Base-by-base conservation (phyloP, 2,888 invertebrate genomes). In the Polietes domitor region DNA sequence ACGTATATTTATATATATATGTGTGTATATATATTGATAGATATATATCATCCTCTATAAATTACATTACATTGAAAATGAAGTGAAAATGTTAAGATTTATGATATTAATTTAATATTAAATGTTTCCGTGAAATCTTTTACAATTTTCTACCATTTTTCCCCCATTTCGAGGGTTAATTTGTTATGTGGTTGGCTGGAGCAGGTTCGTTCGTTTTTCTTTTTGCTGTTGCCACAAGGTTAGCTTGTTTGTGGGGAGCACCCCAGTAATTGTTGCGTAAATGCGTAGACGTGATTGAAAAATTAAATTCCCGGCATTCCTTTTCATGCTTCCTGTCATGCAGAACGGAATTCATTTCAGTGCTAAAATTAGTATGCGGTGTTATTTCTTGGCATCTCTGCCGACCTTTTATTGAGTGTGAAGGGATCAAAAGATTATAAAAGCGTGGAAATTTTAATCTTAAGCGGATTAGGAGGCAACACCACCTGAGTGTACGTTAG, bases 81-180 rank as follows among this genome's bases (percentile, higher is more conserved):
- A 65, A 15, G 61, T 65, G 47, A 15, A 21, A 26, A 63, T 26
- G 21, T 28, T 65, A 37, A 61, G 70, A 61, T 71, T 80, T 80
- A 61, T 71, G 50, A 19, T 61, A 61, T 50, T 75, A 61, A 58
- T 73, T 63, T 75, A 37, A 37, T 43, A 41, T 2, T 41, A 61
- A 55, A 37, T n/a, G 68, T 47, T 79, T 55, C 15, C 26, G 15
- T 63, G 17, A 32, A 58, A 71, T 28, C 24, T 21, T 58, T 58
- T 24, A 24, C 55, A 24, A 9, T n/a, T 47, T 12, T 3, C 47
- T 12, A n/a, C n/a, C n/a, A n/a, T n/a, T n/a, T n/a, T n/a, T n/a
- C n/a, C n/a, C n/a, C n/a, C n/a, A n/a, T n/a, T n/a, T n/a, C n/a
- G n/a, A n/a, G n/a, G n/a, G n/a, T n/a, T n/a, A n/a, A n/a, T n/a